These are phyloP conservation scores for Pampus argenteus DNA, from an alignment of 2,797 vertebrate genomes.

Conservation along the genomic window DNA sequence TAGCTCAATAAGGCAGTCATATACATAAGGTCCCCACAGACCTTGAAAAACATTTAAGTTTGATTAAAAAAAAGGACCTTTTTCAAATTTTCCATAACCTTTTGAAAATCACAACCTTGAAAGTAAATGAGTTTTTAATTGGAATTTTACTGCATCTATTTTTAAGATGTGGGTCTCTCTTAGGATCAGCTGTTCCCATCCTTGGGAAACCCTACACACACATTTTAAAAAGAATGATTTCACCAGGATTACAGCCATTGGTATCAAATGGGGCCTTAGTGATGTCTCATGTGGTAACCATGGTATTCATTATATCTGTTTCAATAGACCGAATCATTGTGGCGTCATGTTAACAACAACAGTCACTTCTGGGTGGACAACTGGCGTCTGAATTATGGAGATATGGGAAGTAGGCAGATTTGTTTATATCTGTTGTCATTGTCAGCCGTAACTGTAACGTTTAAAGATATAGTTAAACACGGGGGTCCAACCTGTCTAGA, in stretches of 20 bases:
- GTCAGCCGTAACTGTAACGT: too few species aligned
- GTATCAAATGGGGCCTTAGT: neutral
- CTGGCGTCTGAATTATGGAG: too few species aligned
- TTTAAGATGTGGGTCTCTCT: neutral
- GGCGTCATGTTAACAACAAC: too few species aligned
- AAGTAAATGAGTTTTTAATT: constrained; percentile 32
- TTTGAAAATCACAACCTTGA: constrained; percentile 11
- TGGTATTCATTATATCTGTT: too few species aligned
- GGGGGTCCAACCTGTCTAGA: too few species aligned
- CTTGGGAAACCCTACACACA: neutral
- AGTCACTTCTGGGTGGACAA: too few species aligned
- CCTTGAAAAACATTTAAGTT: neutral
- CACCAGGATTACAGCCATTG: neutral
- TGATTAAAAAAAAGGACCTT: too few species aligned
- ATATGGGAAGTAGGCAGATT: too few species aligned
- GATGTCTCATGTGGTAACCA: neutral
- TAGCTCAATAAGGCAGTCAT: neutral
- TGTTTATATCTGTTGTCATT: too few species aligned
- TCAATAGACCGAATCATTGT: too few species aligned
- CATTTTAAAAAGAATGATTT: neutral
- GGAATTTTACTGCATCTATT: neutral
- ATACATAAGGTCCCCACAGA: neutral
- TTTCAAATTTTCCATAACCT: neutral
- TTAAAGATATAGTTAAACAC: too few species aligned
- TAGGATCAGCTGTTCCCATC: constrained; percentile 2